phyloP scores from a whole-genome alignment of 2,888 invertebrate genomes.

The Alentia gelatinosa region DNA sequence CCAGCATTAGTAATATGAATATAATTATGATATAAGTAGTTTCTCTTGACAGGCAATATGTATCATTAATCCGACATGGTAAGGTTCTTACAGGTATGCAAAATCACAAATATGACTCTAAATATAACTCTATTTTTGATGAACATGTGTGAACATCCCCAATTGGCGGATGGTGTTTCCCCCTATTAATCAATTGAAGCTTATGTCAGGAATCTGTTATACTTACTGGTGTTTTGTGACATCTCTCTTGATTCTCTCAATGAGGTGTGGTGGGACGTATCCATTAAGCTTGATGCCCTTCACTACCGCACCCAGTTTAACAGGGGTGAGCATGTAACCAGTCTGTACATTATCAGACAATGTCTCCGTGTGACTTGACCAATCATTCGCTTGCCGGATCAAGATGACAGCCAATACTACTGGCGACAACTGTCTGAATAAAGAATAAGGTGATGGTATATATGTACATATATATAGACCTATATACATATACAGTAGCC shows the following conservation, averaged over 20 bases:
- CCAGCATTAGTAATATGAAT: too few relatives aligned
- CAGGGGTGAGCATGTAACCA: not conserved
- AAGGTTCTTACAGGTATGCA: too few relatives aligned
- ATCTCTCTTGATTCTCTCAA: not conserved
- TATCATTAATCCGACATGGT: too few relatives aligned
- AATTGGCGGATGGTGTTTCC: not conserved
- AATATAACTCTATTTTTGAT: too few relatives aligned
- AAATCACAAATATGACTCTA: too few relatives aligned
- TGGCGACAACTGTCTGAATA: not conserved
- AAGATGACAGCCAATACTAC: not conserved
- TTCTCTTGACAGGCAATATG: too few relatives aligned
- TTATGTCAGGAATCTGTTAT: not conserved
- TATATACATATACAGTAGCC: too few relatives aligned
- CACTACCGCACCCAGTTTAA: conserved; percentile 18
- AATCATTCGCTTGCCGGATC: not conserved
- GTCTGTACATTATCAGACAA: not conserved
- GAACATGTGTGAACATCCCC: too few relatives aligned
- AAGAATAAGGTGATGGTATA: too few relatives aligned
- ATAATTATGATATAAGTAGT: too few relatives aligned
- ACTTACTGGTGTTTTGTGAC: conserved; percentile 25
- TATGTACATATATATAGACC: too few relatives aligned
- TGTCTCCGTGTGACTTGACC: not conserved
- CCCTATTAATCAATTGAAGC: not conserved
- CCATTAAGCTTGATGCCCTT: conserved; percentile 32
- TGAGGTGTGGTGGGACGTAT: not conserved